Percentiles rank a stretch among this genome's conserved stretches.
Evolutionary conservation across 1,140 invertebrate genomes (phyloP).

Genomic region (Sitobion miscanthi): DNA sequence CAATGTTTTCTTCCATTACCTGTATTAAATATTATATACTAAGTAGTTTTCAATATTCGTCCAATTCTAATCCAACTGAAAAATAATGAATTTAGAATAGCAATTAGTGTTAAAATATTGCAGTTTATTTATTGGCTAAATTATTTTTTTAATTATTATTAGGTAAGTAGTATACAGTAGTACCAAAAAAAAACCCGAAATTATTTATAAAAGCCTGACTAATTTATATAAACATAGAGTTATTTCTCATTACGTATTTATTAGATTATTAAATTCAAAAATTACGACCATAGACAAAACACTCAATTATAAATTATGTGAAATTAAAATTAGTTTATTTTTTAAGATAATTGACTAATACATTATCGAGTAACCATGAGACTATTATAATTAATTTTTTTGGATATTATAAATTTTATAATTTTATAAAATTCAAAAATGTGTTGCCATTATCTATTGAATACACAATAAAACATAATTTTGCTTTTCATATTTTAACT

Average conservation of each 20-base stretch:
- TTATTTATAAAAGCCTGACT: not conserved
- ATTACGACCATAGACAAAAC: not conserved
- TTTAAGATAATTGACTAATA: not conserved
- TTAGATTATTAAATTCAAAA: not conserved
- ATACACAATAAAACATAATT: not conserved
- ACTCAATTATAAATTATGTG: not conserved
- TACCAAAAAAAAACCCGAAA: not conserved
- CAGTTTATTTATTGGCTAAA: not conserved
- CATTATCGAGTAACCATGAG: not conserved
- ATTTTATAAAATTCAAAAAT: not conserved
- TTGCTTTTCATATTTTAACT: not conserved
- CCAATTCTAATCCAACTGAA: not conserved
- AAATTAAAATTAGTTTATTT: not conserved
- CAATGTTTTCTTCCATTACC: not conserved
- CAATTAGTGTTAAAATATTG: not conserved
- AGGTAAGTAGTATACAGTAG: not conserved
- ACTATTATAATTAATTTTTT: not conserved
- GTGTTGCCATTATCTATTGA: not conserved
- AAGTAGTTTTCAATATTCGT: not conserved
- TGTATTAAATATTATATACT: not conserved
- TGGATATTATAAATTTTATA: not conserved
- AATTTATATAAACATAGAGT: not conserved
- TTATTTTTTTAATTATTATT: not conserved
- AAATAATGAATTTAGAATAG: not conserved
- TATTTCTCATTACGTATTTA: not conserved